phyloP scores from a whole-genome alignment of 2,113 vertebrate species.

The Scomber scombrus region DNA sequence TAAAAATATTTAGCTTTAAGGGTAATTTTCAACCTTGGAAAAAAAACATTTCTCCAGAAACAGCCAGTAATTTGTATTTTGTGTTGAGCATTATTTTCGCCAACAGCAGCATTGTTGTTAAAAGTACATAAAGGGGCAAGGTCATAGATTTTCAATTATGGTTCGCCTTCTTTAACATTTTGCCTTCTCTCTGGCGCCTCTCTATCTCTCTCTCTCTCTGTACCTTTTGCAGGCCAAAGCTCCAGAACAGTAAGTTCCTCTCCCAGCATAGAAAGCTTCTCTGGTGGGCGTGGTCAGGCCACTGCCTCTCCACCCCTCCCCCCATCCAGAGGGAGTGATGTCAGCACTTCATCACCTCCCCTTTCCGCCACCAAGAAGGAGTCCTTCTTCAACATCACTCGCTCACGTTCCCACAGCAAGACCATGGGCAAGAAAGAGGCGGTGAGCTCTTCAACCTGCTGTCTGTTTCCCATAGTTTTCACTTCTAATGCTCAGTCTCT shows the following conservation, averaged over 20 bases:
- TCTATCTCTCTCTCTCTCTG: not conserved
- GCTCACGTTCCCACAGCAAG: conserved; percentile 97
- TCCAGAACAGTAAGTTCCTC: conserved; percentile 92
- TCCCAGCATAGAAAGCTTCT: conserved; percentile 93
- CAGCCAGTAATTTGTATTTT: too few species aligned
- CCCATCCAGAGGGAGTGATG: conserved; percentile 85
- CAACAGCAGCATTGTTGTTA: too few species aligned
- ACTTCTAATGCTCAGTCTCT: not conserved
- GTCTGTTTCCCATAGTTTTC: not conserved
- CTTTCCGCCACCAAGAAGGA: conserved; percentile 94
- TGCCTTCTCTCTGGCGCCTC: not conserved
- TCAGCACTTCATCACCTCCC: conserved; percentile 91
- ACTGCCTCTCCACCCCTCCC: conserved; percentile 92
- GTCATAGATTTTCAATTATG: too few species aligned
- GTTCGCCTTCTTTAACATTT: not conserved
- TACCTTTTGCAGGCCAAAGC: conserved; percentile 87
- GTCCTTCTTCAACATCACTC: conserved; percentile 97
- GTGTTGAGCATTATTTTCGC: too few species aligned
- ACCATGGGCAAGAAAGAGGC: conserved; percentile 93
- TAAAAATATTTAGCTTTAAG: not conserved
- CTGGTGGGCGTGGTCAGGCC: conserved; percentile 87
- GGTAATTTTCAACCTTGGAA: too few species aligned
- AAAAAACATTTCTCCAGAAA: not conserved
- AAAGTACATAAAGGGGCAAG: too few species aligned
- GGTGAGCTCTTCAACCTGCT: conserved; percentile 80